These are phyloP conservation scores for Eptesicus fuscus DNA, from an alignment of 2,113 vertebrate genomes.

Conservation along the genomic window DNA sequence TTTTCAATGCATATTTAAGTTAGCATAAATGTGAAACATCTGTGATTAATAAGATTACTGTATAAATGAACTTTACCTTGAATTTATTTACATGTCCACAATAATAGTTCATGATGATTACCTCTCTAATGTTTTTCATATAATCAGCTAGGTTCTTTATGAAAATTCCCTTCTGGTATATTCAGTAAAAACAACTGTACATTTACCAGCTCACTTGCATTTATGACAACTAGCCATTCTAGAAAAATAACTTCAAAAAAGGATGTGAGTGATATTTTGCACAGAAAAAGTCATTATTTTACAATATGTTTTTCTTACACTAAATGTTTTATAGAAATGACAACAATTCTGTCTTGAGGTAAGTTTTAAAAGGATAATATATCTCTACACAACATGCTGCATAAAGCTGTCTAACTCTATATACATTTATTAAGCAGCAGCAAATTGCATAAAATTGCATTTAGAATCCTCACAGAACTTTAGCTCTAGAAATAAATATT, in stretches of 20 bases:
- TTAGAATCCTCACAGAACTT: not conserved
- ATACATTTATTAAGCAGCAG: not conserved
- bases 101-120: not conserved
- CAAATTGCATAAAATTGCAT: not conserved
- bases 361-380: not conserved
- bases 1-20: not conserved
- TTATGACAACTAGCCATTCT: not conserved
- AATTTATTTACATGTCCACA: not conserved
- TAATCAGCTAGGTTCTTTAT: not conserved
- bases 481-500: not conserved
- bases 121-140: not conserved
- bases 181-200: not conserved
- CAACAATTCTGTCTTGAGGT: not conserved
- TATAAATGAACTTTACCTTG: not conserved
- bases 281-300: not conserved
- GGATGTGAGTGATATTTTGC: not conserved
- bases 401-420: not conserved
- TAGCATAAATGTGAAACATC: not conserved
- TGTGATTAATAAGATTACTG: not conserved
- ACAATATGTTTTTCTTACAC: not conserved
- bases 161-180: not conserved
- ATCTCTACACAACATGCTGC: not conserved
- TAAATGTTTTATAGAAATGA: not conserved
- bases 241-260: not conserved
- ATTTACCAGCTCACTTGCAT: not conserved